phyloP scores from a whole-genome alignment of 1,140 invertebrate genomes.

The Dryas iulia region DNA sequence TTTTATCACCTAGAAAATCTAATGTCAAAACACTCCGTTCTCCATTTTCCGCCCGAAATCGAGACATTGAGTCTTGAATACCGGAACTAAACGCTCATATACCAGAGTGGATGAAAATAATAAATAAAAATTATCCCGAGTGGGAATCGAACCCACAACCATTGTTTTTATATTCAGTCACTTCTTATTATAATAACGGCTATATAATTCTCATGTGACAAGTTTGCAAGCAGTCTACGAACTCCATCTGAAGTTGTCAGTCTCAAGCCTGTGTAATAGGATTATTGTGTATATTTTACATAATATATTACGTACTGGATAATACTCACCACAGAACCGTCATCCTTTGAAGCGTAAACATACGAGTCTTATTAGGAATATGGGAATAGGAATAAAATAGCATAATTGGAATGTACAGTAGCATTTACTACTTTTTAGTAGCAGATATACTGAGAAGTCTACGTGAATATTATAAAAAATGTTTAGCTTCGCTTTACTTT shows the following conservation, averaged over 20 bases:
- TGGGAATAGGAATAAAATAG: not conserved
- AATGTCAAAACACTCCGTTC: no score
- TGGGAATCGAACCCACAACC: no score
- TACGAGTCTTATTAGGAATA: constrained; percentile 49
- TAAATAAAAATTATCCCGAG: no score
- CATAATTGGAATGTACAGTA: not conserved
- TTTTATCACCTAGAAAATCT: no score
- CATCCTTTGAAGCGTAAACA: constrained; percentile 72
- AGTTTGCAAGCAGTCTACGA: constrained; percentile 1
- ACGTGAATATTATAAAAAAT: no score
- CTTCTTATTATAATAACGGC: not conserved
- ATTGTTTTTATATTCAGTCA: no score
- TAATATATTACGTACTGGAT: constrained; percentile 20
- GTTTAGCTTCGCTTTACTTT: no score
- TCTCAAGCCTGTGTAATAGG: constrained; percentile 1
- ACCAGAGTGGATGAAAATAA: no score
- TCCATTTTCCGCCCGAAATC: no score
- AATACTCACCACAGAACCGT: constrained; percentile 77
- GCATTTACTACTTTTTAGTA: not conserved
- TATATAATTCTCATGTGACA: not conserved
- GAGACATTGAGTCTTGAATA: no score
- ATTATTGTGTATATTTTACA: not conserved
- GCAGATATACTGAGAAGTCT: no score
- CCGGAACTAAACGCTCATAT: no score
- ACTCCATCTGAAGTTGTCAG: not conserved